Base-by-base conservation (phyloP, 1,140 invertebrate genomes). In the Luehdorfia chinensis region DNA sequence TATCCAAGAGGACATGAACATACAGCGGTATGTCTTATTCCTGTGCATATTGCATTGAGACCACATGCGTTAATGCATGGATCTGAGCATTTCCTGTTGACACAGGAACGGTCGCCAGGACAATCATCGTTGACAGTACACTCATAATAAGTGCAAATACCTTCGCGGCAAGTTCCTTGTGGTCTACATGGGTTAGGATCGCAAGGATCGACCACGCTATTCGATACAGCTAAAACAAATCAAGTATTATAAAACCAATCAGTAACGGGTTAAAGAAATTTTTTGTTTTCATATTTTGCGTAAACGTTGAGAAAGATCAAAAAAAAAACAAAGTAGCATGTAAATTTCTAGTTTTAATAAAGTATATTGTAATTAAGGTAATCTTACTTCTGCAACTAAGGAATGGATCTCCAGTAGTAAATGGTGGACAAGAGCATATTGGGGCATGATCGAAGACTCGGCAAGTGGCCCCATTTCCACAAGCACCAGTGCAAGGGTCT, bases 91-190 rank as follows among this genome's bases (percentile, higher is more conserved):
- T 94, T 94, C 58, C 94, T 93, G 18, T 89, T 90, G 53, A 94
- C 93, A 72, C 95, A 97, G 0, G 94, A 91, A 44, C 92, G 91
- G 60, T 95, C 91, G 32, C 93, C 88, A 0, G 94, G 89, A 87
- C 95, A 97, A 54, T 96, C 94, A 31, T 93, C 91, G 66, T 95
- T 95, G 18, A 94, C 93, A 5, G 95, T 87, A 83, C 95, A 96
- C 78, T 96, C 95, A 0, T 95, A 93, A 83, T 97, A 97, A 3
- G 89, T 89, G 68, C 95, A 96, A 21, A 89, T 87, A 1, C 94
- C 93, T 0, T 94, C 91, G 28, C 90, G 88, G 66, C 95, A 96
- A 53, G 94, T 92, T 1, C 95, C 95, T 59, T 95, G 94, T 12
- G 89, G 89, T 32, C 91, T 90, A 64, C 95, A 96, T 0, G 94